Percentiles rank a stretch among this genome's conserved stretches.
Evolutionary conservation across 1,140 invertebrate genomes (phyloP).

Genomic region (Delia radicum): DNA sequence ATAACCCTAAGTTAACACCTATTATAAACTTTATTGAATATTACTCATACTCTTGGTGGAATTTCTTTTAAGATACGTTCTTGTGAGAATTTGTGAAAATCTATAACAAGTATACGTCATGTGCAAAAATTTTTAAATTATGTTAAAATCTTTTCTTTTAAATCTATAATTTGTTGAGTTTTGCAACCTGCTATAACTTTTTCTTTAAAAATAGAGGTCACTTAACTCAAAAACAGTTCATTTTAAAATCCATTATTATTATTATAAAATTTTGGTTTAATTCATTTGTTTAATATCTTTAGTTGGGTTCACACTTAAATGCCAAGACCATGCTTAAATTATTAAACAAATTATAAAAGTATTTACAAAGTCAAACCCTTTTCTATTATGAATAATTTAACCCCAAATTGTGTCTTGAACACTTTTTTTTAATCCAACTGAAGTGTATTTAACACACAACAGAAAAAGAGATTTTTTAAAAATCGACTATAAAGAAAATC

Average conservation of each 20-base stretch:
- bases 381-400: slow-evolving; percentile 1
- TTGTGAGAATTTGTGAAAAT: too few relatives aligned
- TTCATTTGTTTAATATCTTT: not conserved
- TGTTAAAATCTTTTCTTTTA: too few relatives aligned
- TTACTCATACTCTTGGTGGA: too few relatives aligned
- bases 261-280: not conserved
- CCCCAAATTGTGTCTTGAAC: not conserved
- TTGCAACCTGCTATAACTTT: not conserved
- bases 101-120: too few relatives aligned
- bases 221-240: not conserved
- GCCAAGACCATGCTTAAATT: not conserved
- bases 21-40: too few relatives aligned
- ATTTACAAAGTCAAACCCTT: not conserved
- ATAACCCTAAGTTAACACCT: too few relatives aligned
- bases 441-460: not conserved
- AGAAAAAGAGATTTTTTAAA: too few relatives aligned
- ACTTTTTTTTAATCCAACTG: not conserved
- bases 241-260: not conserved
- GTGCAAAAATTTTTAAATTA: too few relatives aligned
- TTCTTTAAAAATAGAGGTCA: not conserved
- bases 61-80: too few relatives aligned
- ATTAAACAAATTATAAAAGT: not conserved
- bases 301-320: not conserved
- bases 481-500: not conserved
- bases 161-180: not conserved